Conservation (phyloP, 2,113 vertebrate genomes). For the Megaceryle maxima region DNA sequence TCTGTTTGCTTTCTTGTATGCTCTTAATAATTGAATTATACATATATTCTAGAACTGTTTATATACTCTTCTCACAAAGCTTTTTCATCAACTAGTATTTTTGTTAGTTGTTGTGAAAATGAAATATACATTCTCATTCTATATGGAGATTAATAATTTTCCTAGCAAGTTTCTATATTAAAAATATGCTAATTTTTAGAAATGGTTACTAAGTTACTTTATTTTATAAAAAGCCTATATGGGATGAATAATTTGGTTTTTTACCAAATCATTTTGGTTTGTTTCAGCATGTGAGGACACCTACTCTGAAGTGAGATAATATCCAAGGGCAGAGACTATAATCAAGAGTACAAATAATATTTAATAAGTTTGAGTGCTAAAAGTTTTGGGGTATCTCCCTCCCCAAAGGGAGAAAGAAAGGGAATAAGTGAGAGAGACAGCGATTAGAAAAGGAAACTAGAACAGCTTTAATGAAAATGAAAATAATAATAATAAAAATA, state of each 20-base stretch:
- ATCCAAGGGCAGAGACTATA: not conserved
- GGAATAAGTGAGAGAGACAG: too few species aligned
- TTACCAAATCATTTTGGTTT: not conserved
- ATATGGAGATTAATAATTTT: not conserved
- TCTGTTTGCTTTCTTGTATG: not conserved
- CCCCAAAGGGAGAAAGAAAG: too few species aligned
- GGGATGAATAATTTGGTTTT: not conserved
- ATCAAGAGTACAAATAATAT: not conserved
- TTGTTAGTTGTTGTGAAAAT: not conserved
- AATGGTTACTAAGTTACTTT: not conserved
- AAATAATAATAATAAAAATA: too few species aligned
- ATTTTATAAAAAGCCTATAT: not conserved
- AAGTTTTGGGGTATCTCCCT: not conserved
- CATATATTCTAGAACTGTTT: not conserved
- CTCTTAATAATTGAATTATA: slow-evolving; percentile 6
- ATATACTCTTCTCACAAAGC: not conserved
- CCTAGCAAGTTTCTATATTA: not conserved
- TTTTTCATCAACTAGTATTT: not conserved
- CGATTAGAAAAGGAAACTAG: too few species aligned
- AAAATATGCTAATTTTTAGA: not conserved
- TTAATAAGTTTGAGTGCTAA: not conserved
- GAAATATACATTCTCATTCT: not conserved
- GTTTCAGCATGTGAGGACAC: not conserved
- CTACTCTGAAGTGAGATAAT: not conserved
- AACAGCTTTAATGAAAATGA: too few species aligned